Evolutionary conservation across 53 echinoderm and acorn worm species (phyloP), one percentile per base, ranked within the genome.

Genomic region (Stichopus horrens): DNA sequence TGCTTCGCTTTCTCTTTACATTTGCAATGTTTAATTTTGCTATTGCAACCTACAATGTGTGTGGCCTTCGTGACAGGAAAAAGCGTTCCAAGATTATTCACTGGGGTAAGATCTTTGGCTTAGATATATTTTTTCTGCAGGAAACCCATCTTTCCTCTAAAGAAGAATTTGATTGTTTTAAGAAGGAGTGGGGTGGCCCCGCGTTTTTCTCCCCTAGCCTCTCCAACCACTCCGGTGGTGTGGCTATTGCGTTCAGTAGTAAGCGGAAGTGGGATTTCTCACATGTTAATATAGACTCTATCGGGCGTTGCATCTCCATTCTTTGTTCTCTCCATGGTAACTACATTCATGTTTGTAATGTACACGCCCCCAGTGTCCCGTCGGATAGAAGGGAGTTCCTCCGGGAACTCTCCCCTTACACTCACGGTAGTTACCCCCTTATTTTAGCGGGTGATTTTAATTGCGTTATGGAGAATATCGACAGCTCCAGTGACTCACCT

Each of bases 341-440:
- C 52, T 75, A 19, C 57, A 57, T 90, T 57, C 90, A 84, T 58
- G 52, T 83, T 52, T 86, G 90, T 76, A 88, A 57, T 55, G 74
- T 88, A n/a, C 76, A 92, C 78, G 89, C 89, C 3, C 89, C 92
- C 4, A 89, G 76, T 52, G 73, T 76, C 19, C 86, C 92, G 4
- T 52, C 66, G 21, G 21, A 58, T 9, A 65, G 60, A 77, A 74
- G 20, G 57, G 23, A 75, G 0, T 92, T 92, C 57, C 86, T 92
- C 77, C 5, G 20, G 9, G 53, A 23, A 2, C 67, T 92, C 3
- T 14, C 83, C 4, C 20, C 51, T 16, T 76, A 55, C n/a, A 59
- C 85, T 58, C 37, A 58, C 21, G 79, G 86, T 76, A 76, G 23
- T 37, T 23, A 76, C 51, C 76, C 76, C 1, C 23, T 76, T 7